Percentiles rank a stretch among this genome's conserved stretches.
Evolutionary conservation across 2,797 vertebrate genomes (phyloP).

Genomic region (Enteromius treurensis): DNA sequence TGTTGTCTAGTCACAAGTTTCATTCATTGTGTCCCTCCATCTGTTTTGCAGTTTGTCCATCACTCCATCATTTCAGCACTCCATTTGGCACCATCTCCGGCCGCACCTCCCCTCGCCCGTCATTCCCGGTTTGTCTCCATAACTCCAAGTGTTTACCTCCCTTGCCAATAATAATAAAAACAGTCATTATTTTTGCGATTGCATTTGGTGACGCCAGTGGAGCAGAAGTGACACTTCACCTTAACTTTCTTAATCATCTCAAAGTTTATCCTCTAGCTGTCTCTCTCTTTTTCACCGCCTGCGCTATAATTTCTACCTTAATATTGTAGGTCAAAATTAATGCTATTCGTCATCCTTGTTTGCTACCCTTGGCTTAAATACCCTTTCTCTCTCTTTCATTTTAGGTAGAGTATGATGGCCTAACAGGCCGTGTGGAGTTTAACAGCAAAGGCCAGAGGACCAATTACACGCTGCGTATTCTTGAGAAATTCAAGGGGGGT

Average conservation of each 20-base stretch:
- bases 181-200: constrained; percentile 25
- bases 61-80: constrained; percentile 60
- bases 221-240: constrained; percentile 49
- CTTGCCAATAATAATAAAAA: constrained; percentile 17
- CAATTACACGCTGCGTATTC: constrained; percentile 87
- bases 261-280: constrained; percentile 29
- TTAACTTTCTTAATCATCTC: constrained; percentile 60
- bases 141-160: constrained; percentile 41
- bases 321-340: constrained; percentile 20
- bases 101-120: constrained; percentile 44
- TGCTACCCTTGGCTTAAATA: constrained; percentile 7
- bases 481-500: constrained; percentile 85
- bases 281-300: not conserved
- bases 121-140: constrained; percentile 44
- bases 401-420: constrained; percentile 88
- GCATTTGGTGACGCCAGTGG: not conserved
- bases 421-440: constrained; percentile 88
- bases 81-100: constrained; percentile 62
- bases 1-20: constrained; percentile 34
- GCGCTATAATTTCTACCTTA: not conserved
- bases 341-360: constrained; percentile 14
- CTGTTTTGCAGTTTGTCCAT: constrained; percentile 64
- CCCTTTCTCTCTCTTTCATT: constrained; percentile 6
- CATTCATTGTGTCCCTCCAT: constrained; percentile 47
- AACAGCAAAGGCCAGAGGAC: constrained; percentile 93